phyloP scores from a whole-genome alignment of 2,888 invertebrate genomes.

The Pyrochroa serraticornis region DNA sequence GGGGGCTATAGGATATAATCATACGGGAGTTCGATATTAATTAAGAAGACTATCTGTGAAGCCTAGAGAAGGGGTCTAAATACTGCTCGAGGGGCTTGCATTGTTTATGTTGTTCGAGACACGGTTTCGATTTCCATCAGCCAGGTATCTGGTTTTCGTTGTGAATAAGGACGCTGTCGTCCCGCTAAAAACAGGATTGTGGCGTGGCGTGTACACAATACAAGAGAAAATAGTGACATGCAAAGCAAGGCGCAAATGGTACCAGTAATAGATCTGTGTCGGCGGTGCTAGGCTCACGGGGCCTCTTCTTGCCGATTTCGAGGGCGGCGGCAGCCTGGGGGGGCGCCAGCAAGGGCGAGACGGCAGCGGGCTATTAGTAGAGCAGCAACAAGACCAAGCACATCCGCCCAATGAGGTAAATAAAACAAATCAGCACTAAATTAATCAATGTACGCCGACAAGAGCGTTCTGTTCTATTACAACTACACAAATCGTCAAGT shows the following conservation, averaged over 20 bases:
- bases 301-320: conserved; percentile 96
- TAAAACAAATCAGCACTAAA: conserved; percentile 60
- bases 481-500: conserved; percentile 26
- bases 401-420: conserved; percentile 57
- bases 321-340: conserved; percentile 68
- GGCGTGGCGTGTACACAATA: conserved; percentile 38
- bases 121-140: too few relatives aligned
- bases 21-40: too few relatives aligned
- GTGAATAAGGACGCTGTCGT: conserved; percentile 11
- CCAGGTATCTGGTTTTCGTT: conserved; percentile 8
- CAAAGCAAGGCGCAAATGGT: conserved; percentile 67
- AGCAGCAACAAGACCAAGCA: conserved; percentile 60
- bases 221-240: conserved; percentile 61
- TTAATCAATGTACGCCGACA: conserved; percentile 46
- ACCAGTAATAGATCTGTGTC: conserved; percentile 94
- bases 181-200: conserved; percentile 11
- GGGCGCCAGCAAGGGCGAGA: conserved; percentile 68
- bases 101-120: too few relatives aligned
- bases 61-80: too few relatives aligned
- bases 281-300: conserved; percentile 75
- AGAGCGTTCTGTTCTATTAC: conserved; percentile 22
- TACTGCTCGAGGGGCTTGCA: too few relatives aligned
- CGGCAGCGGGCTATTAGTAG: conserved; percentile 62
- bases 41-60: too few relatives aligned
- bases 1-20: too few relatives aligned